Conservation (phyloP, 1,140 invertebrate species). For the Pectinophora gossypiella region DNA sequence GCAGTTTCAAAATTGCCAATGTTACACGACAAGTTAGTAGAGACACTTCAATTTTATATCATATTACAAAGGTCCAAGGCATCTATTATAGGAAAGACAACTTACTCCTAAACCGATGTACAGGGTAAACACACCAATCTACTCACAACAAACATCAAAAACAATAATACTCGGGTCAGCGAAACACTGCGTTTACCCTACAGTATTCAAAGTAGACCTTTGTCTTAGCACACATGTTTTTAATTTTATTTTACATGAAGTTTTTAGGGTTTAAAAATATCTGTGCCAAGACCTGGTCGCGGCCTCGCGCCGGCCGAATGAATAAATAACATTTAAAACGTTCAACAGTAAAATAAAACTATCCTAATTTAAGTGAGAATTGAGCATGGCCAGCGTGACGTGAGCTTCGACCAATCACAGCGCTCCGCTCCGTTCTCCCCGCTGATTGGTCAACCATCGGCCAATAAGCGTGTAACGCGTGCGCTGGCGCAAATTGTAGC, state of each 20-base stretch:
- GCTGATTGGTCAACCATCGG: not conserved
- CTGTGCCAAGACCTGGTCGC: not conserved
- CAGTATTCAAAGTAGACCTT: not conserved
- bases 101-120: too few species aligned
- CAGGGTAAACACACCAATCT: constrained; percentile 1
- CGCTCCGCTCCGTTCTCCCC: not conserved
- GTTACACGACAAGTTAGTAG: too few species aligned
- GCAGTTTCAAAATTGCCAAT: too few species aligned
- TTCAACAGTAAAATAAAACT: not conserved
- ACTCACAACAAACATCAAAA: constrained; percentile 1
- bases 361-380: constrained; percentile 4
- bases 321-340: not conserved
- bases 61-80: too few species aligned
- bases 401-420: constrained; percentile 1
- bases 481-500: not conserved
- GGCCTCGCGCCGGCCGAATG: not conserved
- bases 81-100: too few species aligned
- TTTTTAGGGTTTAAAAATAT: not conserved
- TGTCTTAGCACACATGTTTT: not conserved
- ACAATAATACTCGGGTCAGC: not conserved
- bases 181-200: not conserved
- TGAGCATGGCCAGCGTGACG: constrained; percentile 4
- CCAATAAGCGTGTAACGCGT: constrained; percentile 3
- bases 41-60: too few species aligned
- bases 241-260: not conserved